Conservation (phyloP, 2,888 invertebrate genomes). For the Caenorhabditis virilis region DNA sequence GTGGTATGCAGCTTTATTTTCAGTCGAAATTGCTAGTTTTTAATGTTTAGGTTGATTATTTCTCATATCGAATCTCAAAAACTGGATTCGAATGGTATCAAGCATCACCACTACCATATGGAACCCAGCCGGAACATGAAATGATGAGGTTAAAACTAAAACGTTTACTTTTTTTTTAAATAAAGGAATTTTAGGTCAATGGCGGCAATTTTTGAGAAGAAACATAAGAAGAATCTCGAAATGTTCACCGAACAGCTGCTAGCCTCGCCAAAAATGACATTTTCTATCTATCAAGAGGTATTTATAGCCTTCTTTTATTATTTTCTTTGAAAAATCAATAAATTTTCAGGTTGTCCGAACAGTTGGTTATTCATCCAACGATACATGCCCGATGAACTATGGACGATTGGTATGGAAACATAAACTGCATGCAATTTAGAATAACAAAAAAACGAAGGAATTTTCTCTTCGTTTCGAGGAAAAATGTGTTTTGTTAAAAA, state of each 20-base stretch:
- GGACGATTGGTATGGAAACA: conserved; percentile 39
- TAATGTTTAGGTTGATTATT: conserved; percentile 45
- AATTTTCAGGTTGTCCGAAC: conserved; percentile 7
- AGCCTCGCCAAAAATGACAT: conserved; percentile 28
- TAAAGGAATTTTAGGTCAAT: conserved; percentile 27
- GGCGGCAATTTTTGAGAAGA: conserved; percentile 38
- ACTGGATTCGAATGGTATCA: conserved; percentile 44
- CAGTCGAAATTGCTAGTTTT: neutral
- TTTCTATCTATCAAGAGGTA: conserved; percentile 42
- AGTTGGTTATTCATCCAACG: conserved; percentile 15
- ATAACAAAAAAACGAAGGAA: neutral
- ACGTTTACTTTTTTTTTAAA: neutral
- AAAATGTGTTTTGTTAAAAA: neutral
- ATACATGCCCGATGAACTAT: conserved; percentile 36
- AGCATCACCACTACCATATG: conserved; percentile 38
- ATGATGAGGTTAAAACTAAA: conserved; percentile 26
- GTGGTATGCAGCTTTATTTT: conserved; percentile 21
- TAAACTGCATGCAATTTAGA: neutral
- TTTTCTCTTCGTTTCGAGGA: neutral
- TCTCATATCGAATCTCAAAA: conserved; percentile 30
- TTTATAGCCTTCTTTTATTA: too few species aligned
- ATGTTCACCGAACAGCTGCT: conserved; percentile 25
- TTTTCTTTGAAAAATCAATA: conserved; percentile 1
- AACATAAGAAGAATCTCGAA: conserved; percentile 17
- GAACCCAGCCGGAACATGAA: conserved; percentile 41